These are phyloP conservation scores for Elephas maximus DNA, from an alignment of 2,113 vertebrate genomes.

Conservation along the genomic window DNA sequence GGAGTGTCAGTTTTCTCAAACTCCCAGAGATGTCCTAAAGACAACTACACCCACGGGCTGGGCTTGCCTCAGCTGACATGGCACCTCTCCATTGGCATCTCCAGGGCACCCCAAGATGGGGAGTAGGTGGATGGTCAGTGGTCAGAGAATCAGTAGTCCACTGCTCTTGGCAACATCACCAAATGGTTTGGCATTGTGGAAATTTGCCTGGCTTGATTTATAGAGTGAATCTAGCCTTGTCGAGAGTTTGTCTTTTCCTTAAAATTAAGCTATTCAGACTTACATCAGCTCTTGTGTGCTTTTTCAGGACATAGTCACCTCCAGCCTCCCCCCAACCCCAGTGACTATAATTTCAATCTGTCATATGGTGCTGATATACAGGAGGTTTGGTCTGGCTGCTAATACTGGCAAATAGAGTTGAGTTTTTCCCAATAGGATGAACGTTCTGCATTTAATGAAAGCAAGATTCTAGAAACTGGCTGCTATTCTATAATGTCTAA, in stretches of 20 bases:
- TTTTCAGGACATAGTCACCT: slow-evolving; percentile 14
- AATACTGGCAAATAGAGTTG: slow-evolving; percentile 59
- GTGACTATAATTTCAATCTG: slow-evolving; percentile 71
- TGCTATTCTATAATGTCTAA: slow-evolving; percentile 64
- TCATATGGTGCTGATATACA: slow-evolving; percentile 61
- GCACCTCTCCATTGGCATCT: background rate
- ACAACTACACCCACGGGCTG: background rate
- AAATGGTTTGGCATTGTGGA: background rate
- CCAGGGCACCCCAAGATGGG: background rate
- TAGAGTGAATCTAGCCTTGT: background rate
- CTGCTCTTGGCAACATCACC: background rate
- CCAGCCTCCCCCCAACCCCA: slow-evolving; percentile 15
- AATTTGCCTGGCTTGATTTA: slow-evolving; percentile 4
- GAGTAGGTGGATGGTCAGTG: background rate
- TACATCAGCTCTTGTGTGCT: slow-evolving; percentile 13
- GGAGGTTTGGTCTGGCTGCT: slow-evolving; percentile 58
- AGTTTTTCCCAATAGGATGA: slow-evolving; percentile 59
- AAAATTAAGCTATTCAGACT: slow-evolving; percentile 30
- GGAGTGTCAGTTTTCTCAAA: background rate
- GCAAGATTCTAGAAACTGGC: slow-evolving; percentile 72
- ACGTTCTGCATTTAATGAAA: slow-evolving; percentile 74
- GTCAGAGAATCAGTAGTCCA: fast-evolving
- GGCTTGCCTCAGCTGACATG: too few species aligned
- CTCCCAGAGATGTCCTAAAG: background rate
- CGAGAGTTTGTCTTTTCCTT: slow-evolving; percentile 17